These are phyloP conservation scores for Poeciliopsis turneri DNA, from an alignment of 2,797 vertebrate species.

Conservation along the genomic window DNA sequence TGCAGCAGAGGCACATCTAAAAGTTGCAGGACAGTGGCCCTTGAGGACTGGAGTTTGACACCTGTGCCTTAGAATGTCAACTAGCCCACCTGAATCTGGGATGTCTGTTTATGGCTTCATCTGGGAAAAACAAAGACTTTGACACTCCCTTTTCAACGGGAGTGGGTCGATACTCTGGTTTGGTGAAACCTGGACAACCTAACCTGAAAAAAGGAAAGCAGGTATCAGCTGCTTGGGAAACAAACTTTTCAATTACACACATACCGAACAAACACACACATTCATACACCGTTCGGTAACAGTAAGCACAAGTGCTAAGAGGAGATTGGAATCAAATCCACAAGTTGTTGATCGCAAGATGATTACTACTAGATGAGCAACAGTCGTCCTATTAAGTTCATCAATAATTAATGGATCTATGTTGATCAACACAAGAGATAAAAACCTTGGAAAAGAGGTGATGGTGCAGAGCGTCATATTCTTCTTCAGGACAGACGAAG, in stretches of 20 bases:
- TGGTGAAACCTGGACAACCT: slow-evolving; percentile 93
- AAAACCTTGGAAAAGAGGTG: slow-evolving; percentile 92
- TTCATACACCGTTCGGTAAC: not conserved
- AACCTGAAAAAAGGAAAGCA: slow-evolving; percentile 80
- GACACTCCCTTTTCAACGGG: slow-evolving; percentile 91
- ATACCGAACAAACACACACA: not conserved
- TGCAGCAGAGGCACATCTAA: too few relatives aligned
- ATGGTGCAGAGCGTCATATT: slow-evolving; percentile 91
- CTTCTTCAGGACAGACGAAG: slow-evolving; percentile 85
- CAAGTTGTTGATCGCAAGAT: not conserved
- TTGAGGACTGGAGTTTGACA: too few relatives aligned
- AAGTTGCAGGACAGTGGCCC: too few relatives aligned
- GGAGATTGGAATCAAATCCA: not conserved
- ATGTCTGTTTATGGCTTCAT: slow-evolving; percentile 95
- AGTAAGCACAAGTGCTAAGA: not conserved
- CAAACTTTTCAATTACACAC: not conserved
- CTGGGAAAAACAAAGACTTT: slow-evolving; percentile 96
- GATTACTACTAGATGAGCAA: not conserved
- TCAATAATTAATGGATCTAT: not conserved
- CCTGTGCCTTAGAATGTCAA: not conserved
- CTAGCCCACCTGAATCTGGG: slow-evolving; percentile 91
- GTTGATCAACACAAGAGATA: not conserved
- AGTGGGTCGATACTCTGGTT: slow-evolving; percentile 86
- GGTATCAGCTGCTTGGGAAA: not conserved
- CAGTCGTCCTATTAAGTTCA: not conserved